Evolutionary conservation across 2,113 vertebrate genomes (phyloP).

Genomic region (Saguinus midas): DNA sequence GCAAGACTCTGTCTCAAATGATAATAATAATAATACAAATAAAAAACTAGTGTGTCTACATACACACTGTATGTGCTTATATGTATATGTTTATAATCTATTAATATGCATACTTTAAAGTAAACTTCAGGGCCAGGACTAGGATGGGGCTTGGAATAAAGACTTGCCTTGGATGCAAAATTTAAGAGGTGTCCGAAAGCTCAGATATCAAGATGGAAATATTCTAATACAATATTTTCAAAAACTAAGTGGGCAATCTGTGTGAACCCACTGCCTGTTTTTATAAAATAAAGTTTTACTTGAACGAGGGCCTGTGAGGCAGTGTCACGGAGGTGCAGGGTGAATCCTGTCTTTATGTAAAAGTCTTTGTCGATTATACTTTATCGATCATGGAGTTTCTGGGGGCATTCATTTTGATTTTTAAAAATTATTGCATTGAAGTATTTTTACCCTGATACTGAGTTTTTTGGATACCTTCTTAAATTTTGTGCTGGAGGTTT

Average conservation of each 20-base stretch:
- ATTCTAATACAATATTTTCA: not conserved
- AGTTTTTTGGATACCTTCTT: not conserved
- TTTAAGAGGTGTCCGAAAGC: not conserved
- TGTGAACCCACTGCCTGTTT: not conserved
- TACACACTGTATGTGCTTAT: not conserved
- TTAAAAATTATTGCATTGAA: not conserved
- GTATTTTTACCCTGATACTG: not conserved
- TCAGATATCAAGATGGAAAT: not conserved
- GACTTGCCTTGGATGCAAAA: not conserved
- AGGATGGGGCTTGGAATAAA: not conserved
- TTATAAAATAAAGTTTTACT: constrained; percentile 42
- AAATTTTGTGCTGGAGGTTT: not conserved
- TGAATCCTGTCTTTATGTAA: not conserved
- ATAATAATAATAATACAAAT: not conserved
- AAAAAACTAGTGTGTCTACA: not conserved
- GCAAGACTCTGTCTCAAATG: too few relatives aligned
- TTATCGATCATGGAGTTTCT: not conserved
- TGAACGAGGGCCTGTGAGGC: not conserved
- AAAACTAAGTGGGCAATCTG: not conserved
- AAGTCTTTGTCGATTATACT: not conserved
- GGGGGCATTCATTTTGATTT: not conserved
- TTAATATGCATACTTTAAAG: not conserved
- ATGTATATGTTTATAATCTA: not conserved
- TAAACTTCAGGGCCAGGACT: not conserved
- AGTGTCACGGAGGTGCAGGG: not conserved